phyloP scores from a whole-genome alignment of 2,113 vertebrate genomes.

The Lynx canadensis region DNA sequence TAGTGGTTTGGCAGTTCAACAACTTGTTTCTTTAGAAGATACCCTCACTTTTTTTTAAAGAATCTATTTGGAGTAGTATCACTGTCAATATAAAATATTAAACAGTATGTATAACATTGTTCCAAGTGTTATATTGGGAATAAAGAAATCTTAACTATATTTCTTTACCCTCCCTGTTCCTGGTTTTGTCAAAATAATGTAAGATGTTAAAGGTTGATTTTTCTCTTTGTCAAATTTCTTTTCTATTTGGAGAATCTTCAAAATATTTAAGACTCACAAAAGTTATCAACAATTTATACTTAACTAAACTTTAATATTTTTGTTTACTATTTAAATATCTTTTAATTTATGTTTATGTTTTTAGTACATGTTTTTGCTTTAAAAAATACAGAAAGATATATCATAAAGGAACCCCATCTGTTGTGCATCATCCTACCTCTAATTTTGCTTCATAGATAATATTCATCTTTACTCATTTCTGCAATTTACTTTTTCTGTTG shows the following conservation, averaged over 20 bases:
- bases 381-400: neutral
- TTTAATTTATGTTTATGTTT: neutral
- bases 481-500: neutral
- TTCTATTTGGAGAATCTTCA: constrained; percentile 1
- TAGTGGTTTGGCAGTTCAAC: neutral
- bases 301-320: neutral
- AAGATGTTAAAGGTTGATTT: constrained; percentile 13
- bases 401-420: neutral
- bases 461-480: neutral
- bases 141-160: neutral
- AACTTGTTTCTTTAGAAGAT: neutral
- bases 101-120: neutral
- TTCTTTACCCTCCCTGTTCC: neutral
- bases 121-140: neutral
- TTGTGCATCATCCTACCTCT: no score
- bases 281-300: neutral
- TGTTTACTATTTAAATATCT: neutral
- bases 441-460: neutral
- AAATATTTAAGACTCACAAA: neutral
- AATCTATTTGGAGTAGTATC: neutral
- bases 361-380: neutral
- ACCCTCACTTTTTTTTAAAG: neutral
- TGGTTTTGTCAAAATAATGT: neutral
- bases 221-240: constrained; percentile 4
- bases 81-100: neutral